Evolutionary conservation across 2,888 invertebrate species (phyloP).

Genomic region (Selenia dentaria): DNA sequence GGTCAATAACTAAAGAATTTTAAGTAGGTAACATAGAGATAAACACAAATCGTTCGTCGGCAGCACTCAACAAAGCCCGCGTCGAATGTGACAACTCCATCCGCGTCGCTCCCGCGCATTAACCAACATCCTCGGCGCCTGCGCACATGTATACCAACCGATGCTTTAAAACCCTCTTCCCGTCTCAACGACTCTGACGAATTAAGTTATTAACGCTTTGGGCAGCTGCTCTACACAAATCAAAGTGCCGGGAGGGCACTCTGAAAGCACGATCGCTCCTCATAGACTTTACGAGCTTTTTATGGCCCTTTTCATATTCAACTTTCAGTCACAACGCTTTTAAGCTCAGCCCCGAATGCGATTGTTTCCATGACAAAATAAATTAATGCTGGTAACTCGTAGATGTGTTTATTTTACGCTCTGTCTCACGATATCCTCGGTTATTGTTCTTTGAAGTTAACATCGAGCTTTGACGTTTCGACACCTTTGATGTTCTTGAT

Average conservation of each 20-base stretch:
- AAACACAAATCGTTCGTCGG: constrained; percentile 71
- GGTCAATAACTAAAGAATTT: constrained; percentile 60
- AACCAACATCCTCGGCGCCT: constrained; percentile 65
- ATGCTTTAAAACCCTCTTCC: constrained; percentile 72
- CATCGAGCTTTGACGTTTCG: constrained; percentile 50
- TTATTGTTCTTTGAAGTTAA: constrained; percentile 73
- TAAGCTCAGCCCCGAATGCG: constrained; percentile 50
- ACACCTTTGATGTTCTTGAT: constrained; percentile 66
- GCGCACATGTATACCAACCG: constrained; percentile 63
- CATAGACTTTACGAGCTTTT: constrained; percentile 74
- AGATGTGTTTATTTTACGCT: constrained; percentile 66
- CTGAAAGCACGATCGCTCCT: constrained; percentile 65
- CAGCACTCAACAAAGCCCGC: constrained; percentile 43
- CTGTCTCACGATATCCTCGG: constrained; percentile 55
- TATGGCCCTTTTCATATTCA: constrained; percentile 77
- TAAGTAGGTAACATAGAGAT: constrained; percentile 52
- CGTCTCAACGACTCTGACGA: constrained; percentile 77
- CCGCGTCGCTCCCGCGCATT: constrained; percentile 60
- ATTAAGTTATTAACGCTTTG: constrained; percentile 82
- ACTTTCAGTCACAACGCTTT: constrained; percentile 63
- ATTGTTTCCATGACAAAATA: constrained; percentile 77
- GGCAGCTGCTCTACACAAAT: constrained; percentile 82
- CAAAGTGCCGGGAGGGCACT: constrained; percentile 64
- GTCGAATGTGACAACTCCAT: constrained; percentile 53
- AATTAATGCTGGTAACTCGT: constrained; percentile 70